Base-by-base conservation (phyloP, 2,888 invertebrate genomes). In the Elaeidobius kamerunicus region DNA sequence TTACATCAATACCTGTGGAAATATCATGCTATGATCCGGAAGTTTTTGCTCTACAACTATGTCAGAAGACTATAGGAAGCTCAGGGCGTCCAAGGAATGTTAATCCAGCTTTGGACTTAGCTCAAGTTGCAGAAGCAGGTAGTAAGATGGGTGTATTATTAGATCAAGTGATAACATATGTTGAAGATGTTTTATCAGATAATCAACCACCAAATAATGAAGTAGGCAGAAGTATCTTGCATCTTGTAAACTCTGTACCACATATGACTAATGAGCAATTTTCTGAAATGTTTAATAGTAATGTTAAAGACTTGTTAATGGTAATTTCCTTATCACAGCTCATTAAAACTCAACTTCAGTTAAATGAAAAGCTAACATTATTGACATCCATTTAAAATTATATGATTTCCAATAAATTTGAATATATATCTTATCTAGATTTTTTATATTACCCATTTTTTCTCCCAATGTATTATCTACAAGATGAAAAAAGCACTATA, bases 281-380 rank as follows among this genome's bases (percentile, higher is more conserved):
- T 73, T 91, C 93, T 30, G 86, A 90, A 64, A 92, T 97, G 85
- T 88, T 98, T 72, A 96, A 96, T 70, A 88, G 93, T 63, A 92
- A 93, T 68, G 90, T 97, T 71, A 96, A 98, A 76, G 98, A 98
- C 78, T 81, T 98, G 64, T 79, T 98, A 65, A 98, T 99, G 98
- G 94, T 93, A 34, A 87, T 95, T 64, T 96, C 97, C 36, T 79
- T 99, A 55, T 91, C 97, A 11, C 96, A 97, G 69, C 79, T 99
- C 55, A 92, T 95, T 67, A 93, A 95, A 76, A 95, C 97, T 1
- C 97, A 99, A 75, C 80, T 98, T 65, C 91, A 93, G 68, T 79
- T 99, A 47, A 96, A 97, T 74, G 98, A 99, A 76, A 97, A 97
- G 74, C 80, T 99, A 38, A 91, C 91, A 5, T 80, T 91, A 63